A percentile compares a stretch with the other conserved stretches of the same genome.
phyloP scores from a whole-genome alignment of 2,113 vertebrate genomes.

The Daboia siamensis region DNA sequence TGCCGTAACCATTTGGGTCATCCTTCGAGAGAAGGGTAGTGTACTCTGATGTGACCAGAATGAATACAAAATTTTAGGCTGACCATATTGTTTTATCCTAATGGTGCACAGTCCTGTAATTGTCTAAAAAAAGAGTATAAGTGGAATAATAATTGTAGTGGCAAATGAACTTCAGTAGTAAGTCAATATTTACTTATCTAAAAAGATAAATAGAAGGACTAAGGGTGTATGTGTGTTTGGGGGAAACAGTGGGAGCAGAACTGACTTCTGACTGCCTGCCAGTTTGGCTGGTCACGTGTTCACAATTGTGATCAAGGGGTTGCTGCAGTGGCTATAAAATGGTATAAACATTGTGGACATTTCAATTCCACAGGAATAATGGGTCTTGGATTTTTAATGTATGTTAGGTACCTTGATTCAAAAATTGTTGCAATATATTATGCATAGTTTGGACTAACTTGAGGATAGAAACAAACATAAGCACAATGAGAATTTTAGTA shows the following conservation, averaged over 20 bases:
- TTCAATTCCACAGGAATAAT: not conserved
- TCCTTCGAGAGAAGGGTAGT: not conserved
- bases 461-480: not conserved
- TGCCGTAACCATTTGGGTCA: not conserved
- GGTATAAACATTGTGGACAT: not conserved
- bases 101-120: not conserved
- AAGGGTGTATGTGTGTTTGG: not conserved
- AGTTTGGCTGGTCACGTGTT: not conserved
- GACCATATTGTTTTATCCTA: not conserved
- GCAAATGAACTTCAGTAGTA: not conserved
- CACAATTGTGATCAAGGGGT: not conserved
- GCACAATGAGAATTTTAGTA: not conserved
- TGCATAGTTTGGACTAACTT: not conserved
- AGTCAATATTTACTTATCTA: not conserved
- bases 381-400: not conserved
- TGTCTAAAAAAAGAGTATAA: not conserved
- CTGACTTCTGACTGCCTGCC: not conserved
- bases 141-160: not conserved
- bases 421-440: not conserved
- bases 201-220: not conserved
- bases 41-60: not conserved
- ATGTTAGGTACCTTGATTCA: not conserved
- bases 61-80: not conserved
- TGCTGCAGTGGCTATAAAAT: not conserved
- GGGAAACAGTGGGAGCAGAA: not conserved